Evolutionary conservation across 2,888 invertebrate genomes (phyloP), one percentile per base, ranked within the genome.

Genomic region (Himalopsyche kuldschensis): DNA sequence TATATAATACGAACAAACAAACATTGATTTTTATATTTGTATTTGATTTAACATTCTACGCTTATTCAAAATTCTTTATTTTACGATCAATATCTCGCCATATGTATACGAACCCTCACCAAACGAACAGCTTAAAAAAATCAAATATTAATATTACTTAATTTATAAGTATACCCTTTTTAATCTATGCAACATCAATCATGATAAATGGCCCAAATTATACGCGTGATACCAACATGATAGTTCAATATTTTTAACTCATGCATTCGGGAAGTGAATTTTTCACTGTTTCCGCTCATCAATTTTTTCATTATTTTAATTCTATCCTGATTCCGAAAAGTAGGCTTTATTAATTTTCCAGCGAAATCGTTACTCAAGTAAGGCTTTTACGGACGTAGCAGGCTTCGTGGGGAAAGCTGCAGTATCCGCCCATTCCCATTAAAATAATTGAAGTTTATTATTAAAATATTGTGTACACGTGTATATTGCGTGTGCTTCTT

Each of bases 361-460:
- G 55, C 24, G 55, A 55, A 55, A 55, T 4, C 24, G 24, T 55
- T 55, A 55, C 20, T 10, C 20, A 24, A 24, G 8, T 55, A 55
- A 55, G 55, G 55, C 55, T 55, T 55, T 55, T 24, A 24, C 55
- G 55, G 20, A 55, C 24, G 55, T 20, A 4, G 24, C 3, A 55
- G 55, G 55, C 20, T 20, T n/a, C 24, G 55, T 24, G 55, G 55
- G 55, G 55, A 55, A 55, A 55, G 55, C 55, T 24, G 55, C 55
- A 55, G 30, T 81, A 30, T 47, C 80, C 80, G 35, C 85, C 83
- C 82, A 55, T 35, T 4, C 27, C 85, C 83, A 82, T 83, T 82
- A 85, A 82, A 82, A 82, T 83, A 82, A 83, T 83, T 85, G 85
- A 79, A 82, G 80, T 84, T 84, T 82, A 84, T 84, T 84, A 84